A percentile compares a stretch with the other conserved stretches of the same genome.
Conservation (phyloP, 2,113 vertebrate species). For the Atrichornis clamosus region DNA sequence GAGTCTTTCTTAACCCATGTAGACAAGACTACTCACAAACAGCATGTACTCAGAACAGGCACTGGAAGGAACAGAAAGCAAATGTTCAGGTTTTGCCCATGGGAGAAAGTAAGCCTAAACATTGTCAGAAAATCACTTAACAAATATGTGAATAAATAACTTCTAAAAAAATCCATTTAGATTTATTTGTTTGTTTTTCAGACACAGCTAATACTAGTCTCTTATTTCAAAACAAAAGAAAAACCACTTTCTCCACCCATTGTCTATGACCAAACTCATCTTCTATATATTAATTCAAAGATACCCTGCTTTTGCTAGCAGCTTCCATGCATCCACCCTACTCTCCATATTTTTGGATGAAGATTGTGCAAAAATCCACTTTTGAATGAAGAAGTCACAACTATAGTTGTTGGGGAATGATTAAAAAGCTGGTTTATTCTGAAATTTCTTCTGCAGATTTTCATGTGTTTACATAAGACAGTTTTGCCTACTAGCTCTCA, state of each 20-base stretch:
- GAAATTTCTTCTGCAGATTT: background rate
- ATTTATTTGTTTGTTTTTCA: background rate
- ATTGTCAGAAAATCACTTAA: background rate
- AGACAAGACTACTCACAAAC: background rate
- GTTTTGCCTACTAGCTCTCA: background rate
- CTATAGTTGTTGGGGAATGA: background rate
- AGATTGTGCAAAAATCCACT: background rate
- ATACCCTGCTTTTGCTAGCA: background rate
- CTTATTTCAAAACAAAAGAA: background rate
- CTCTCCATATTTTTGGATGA: background rate
- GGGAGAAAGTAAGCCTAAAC: background rate
- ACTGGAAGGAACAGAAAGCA: background rate
- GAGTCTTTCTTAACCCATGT: background rate
- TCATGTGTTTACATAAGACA: background rate
- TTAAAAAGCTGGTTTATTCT: background rate
- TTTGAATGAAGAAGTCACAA: background rate
- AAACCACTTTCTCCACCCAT: fast-evolving
- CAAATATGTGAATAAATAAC: background rate
- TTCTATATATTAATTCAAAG: background rate
- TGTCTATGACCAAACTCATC: background rate
- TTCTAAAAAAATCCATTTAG: background rate
- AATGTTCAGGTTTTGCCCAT: background rate
- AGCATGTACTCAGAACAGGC: background rate
- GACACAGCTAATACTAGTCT: background rate
- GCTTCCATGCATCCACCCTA: background rate